Evolutionary conservation across 2,888 invertebrate genomes (phyloP).

Genomic region (Iselma pallidipennis): DNA sequence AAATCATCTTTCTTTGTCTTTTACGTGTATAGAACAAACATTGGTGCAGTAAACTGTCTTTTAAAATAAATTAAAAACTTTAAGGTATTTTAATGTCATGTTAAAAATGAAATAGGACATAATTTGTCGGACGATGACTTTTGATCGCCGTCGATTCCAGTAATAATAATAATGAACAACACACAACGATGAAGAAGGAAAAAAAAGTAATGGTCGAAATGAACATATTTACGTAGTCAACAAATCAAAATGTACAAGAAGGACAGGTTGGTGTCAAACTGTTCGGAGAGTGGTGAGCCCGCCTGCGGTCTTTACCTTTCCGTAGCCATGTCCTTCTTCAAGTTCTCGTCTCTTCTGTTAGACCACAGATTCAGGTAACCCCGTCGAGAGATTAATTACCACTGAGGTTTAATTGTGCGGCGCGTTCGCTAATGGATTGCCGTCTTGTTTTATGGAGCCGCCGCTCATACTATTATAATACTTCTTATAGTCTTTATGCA

Average conservation of each 20-base stretch:
- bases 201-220: constrained; percentile 17
- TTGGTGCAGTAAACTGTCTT: not conserved
- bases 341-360: constrained; percentile 3
- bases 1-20: not conserved
- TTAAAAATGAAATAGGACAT: constrained; percentile 12
- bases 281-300: constrained; percentile 7
- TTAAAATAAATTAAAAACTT: constrained; percentile 4
- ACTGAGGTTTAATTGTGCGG: constrained; percentile 33
- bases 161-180: not conserved
- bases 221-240: constrained; percentile 27
- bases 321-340: constrained; percentile 5
- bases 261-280: constrained; percentile 9
- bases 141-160: constrained; percentile 12
- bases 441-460: constrained; percentile 29
- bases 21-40: not conserved
- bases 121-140: constrained; percentile 26
- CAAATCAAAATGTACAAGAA: constrained; percentile 25
- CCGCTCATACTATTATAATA: constrained; percentile 11
- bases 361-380: constrained; percentile 18
- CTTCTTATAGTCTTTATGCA: not conserved
- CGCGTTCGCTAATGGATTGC: constrained; percentile 36
- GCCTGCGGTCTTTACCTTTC: constrained; percentile 26
- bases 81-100: not conserved
- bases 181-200: not conserved
- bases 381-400: constrained; percentile 35